These are phyloP conservation scores for Eudemis profundana DNA, from an alignment of 2,888 invertebrate species.

Conservation along the genomic window DNA sequence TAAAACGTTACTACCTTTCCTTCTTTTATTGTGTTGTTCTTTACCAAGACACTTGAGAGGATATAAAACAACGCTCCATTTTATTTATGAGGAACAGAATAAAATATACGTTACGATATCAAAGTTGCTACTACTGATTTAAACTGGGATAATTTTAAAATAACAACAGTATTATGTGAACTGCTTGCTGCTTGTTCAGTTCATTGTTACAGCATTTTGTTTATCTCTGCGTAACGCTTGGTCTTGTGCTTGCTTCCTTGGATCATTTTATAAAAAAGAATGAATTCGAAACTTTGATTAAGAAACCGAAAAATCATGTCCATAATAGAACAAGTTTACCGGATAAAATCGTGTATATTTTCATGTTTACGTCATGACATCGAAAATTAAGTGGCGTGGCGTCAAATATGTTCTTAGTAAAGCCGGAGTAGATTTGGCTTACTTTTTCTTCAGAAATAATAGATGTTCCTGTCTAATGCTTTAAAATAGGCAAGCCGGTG, in stretches of 20 bases:
- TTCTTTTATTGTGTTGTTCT: constrained; percentile 29
- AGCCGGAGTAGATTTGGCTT: too few relatives aligned
- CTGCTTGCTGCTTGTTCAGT: background rate
- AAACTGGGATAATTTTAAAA: constrained; percentile 2
- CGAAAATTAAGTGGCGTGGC: too few relatives aligned
- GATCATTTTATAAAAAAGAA: too few relatives aligned
- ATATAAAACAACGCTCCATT: constrained; percentile 17
- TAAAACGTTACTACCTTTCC: constrained; percentile 19
- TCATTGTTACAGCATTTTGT: background rate
- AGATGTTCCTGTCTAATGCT: too few relatives aligned
- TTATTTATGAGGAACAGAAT: constrained; percentile 21
- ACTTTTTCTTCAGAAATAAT: too few relatives aligned
- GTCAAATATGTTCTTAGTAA: too few relatives aligned
- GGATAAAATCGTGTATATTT: too few relatives aligned
- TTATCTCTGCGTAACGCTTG: background rate
- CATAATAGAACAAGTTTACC: too few relatives aligned
- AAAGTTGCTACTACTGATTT: constrained; percentile 5
- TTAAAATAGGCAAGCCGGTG: too few relatives aligned
- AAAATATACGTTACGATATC: constrained; percentile 12
- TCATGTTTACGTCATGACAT: too few relatives aligned
- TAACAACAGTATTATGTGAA: constrained; percentile 10
- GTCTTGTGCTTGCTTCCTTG: background rate
- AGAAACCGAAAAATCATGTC: too few relatives aligned
- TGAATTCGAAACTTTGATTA: too few relatives aligned
- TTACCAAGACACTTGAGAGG: constrained; percentile 31